A percentile compares a stretch with the other conserved stretches of the same genome.
Evolutionary conservation across 2,113 vertebrate genomes (phyloP).

Genomic region (Sander vitreus): DNA sequence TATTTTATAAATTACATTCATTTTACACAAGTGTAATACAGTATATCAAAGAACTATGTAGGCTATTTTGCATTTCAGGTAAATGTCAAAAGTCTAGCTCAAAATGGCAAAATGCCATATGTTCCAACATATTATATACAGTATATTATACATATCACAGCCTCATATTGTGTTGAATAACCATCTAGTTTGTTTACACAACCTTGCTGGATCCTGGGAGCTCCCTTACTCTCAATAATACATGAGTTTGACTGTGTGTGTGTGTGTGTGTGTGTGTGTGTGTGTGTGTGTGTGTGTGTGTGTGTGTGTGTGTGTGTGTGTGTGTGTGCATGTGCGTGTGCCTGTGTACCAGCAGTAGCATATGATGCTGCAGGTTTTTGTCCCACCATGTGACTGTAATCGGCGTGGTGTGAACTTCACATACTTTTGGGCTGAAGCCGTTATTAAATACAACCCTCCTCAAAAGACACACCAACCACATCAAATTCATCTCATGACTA

Average conservation of each 20-base stretch:
- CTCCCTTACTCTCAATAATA: slow-evolving; percentile 31
- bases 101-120: neutral
- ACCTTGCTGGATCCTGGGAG: slow-evolving; percentile 4
- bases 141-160: neutral
- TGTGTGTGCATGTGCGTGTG: neutral
- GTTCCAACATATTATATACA: neutral
- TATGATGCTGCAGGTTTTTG: slow-evolving; percentile 16
- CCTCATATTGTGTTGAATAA: slow-evolving; percentile 43
- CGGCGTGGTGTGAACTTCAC: slow-evolving; percentile 1
- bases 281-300: neutral
- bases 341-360: slow-evolving; percentile 20
- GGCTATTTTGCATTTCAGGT: neutral
- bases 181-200: slow-evolving; percentile 21
- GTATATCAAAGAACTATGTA: too few relatives aligned
- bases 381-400: neutral
- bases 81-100: neutral
- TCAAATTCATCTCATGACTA: neutral
- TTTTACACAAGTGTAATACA: neutral
- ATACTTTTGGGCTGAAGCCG: neutral
- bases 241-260: slow-evolving; percentile 14
- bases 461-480: neutral
- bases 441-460: neutral
- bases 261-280: slow-evolving; percentile 5
- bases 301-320: neutral
- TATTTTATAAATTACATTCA: neutral